These are phyloP conservation scores for Poecilia velifera DNA, from an alignment of 2,797 vertebrate species.

Conservation along the genomic window DNA sequence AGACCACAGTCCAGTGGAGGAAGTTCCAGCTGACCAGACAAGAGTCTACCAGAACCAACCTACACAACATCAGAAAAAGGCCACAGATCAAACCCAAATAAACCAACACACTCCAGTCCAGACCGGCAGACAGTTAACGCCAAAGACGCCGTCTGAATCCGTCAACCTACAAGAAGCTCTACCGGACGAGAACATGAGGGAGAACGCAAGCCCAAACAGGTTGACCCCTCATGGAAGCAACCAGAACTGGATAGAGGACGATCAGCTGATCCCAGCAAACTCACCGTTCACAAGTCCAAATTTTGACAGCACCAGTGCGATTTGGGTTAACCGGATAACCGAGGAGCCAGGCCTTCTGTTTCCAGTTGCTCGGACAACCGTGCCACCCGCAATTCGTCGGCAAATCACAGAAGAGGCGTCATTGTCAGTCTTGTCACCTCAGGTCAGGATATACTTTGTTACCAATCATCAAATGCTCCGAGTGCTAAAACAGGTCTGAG, in stretches of 20 bases:
- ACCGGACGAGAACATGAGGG: slow-evolving; percentile 30
- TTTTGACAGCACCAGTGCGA: slow-evolving; percentile 66
- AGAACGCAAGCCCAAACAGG: slow-evolving; percentile 17
- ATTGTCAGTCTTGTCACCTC: slow-evolving; percentile 54
- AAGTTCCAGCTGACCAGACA: slow-evolving; percentile 73
- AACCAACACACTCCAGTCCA: slow-evolving; percentile 36
- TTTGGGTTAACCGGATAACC: slow-evolving; percentile 68
- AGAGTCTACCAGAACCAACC: slow-evolving; percentile 75
- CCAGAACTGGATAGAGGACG: slow-evolving; percentile 65
- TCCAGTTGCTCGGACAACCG: slow-evolving; percentile 57
- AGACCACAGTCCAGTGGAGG: slow-evolving; percentile 72
- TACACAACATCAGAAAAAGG: slow-evolving; percentile 15
- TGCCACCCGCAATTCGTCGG: slow-evolving; percentile 34
- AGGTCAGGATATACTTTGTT: slow-evolving; percentile 46
- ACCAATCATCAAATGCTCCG: not conserved
- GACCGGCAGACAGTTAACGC: slow-evolving; percentile 3
- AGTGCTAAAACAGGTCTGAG: not conserved
- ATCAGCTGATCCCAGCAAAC: slow-evolving; percentile 28
- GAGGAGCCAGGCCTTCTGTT: slow-evolving; percentile 79
- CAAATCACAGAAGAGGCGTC: slow-evolving; percentile 79
- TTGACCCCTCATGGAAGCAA: slow-evolving; percentile 10
- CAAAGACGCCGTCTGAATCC: slow-evolving; percentile 24
- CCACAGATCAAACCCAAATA: slow-evolving; percentile 18
- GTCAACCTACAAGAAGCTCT: slow-evolving; percentile 39
- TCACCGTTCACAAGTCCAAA: slow-evolving; percentile 35